A percentile compares a stretch with the other conserved stretches of the same genome.
Conservation (phyloP, 2,888 invertebrate species). For the Biston stratarius region DNA sequence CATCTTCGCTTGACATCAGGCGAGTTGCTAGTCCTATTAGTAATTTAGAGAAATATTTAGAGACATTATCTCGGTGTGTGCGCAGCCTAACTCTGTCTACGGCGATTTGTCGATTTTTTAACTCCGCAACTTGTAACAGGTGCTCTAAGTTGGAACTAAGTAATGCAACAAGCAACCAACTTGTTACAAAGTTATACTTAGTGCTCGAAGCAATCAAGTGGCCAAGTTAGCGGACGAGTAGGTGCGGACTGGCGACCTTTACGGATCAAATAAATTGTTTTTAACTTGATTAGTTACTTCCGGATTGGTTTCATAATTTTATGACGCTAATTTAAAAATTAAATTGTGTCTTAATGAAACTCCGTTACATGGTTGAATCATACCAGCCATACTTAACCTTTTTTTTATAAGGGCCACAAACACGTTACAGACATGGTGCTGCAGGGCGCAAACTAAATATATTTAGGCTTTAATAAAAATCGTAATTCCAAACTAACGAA, state of each 20-base stretch:
- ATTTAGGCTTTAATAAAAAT: no score
- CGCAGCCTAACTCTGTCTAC: background rate
- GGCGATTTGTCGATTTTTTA: conserved; percentile 19
- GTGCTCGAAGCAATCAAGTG: conserved; percentile 22
- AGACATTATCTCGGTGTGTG: background rate
- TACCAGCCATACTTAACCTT: no score
- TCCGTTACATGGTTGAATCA: no score
- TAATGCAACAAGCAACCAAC: conserved; percentile 23
- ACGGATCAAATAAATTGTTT: conserved; percentile 1
- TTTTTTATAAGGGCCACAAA: no score
- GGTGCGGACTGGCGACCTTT: conserved; percentile 7
- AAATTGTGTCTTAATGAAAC: background rate
- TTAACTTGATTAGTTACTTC: conserved; percentile 1
- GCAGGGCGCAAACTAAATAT: no score
- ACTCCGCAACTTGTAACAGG: conserved; percentile 20
- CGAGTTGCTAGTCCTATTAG: no score
- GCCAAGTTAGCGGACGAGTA: conserved; percentile 7
- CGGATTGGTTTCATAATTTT: conserved; percentile 1
- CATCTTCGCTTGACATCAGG: no score
- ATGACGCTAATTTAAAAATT: background rate
- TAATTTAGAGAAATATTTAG: background rate
- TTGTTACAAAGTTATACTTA: conserved; percentile 26
- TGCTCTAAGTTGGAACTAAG: conserved; percentile 27
- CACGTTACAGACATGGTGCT: no score
- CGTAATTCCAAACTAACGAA: no score